Evolutionary conservation across 2,797 vertebrate genomes (phyloP).

Genomic region (Yasuhikotakia modesta): DNA sequence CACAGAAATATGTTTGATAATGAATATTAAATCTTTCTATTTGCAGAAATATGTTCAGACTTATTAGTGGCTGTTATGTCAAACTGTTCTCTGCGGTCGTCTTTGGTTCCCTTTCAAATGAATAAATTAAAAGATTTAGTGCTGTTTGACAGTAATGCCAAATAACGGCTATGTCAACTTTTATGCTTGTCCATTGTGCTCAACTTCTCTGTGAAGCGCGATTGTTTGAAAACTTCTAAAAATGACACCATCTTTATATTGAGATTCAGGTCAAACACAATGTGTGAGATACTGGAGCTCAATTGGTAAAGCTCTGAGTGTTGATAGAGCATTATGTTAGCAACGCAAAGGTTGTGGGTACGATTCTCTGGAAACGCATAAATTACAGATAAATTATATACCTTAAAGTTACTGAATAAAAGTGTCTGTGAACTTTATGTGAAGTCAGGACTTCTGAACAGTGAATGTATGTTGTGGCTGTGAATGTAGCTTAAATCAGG

Average conservation of each 20-base stretch:
- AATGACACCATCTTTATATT: neutral
- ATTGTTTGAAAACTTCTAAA: neutral
- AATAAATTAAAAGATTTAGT: conserved; percentile 9
- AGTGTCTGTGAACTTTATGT: too few species aligned
- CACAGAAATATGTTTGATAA: neutral
- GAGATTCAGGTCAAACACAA: too few species aligned
- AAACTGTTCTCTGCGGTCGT: neutral
- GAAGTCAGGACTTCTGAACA: too few species aligned
- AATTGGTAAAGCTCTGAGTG: too few species aligned
- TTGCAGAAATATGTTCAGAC: conserved; percentile 26
- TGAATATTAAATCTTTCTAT: conserved; percentile 19
- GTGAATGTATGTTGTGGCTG: neutral
- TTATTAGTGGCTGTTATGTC: conserved; percentile 11
- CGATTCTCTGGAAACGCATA: too few species aligned
- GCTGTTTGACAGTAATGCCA: conserved; percentile 16
- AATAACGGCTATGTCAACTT: conserved; percentile 8
- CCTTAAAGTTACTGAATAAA: too few species aligned
- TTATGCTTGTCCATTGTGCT: neutral
- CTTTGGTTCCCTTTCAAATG: conserved; percentile 3
- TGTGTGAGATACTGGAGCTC: too few species aligned
- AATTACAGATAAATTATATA: too few species aligned
- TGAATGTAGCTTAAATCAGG: neutral
- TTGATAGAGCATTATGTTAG: neutral
- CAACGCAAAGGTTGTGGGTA: too few species aligned
- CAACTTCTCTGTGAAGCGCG: too few species aligned